These are phyloP conservation scores for Passerina amoena DNA, from an alignment of 2,113 vertebrate genomes.

Conservation along the genomic window DNA sequence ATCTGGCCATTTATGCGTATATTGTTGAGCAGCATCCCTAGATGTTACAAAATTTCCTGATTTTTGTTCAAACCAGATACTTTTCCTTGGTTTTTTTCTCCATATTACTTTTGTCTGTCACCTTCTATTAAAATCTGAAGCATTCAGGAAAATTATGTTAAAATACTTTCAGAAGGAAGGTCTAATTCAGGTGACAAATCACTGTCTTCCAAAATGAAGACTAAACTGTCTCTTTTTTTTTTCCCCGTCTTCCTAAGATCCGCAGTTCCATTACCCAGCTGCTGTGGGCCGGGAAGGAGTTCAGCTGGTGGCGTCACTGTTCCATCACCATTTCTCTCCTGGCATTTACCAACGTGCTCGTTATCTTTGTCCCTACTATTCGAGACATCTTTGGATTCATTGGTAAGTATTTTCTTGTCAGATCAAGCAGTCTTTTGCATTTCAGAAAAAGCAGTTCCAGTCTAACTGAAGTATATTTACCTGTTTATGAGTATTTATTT, in stretches of 20 bases:
- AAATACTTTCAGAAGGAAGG: background rate
- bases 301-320: conserved; percentile 90
- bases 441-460: background rate
- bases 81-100: background rate
- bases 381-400: conserved; percentile 96
- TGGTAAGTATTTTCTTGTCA: conserved; percentile 72
- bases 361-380: conserved; percentile 94
- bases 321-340: conserved; percentile 84
- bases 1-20: background rate
- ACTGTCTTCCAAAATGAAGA: background rate
- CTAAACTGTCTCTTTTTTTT: background rate
- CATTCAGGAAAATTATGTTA: background rate
- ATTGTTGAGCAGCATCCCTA: background rate
- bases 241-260: conserved; percentile 72
- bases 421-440: background rate
- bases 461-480: background rate
- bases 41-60: background rate
- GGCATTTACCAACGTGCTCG: conserved; percentile 82
- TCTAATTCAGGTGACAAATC: background rate
- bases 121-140: background rate
- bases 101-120: background rate
- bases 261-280: conserved; percentile 91
- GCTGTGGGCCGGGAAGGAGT: conserved; percentile 83
- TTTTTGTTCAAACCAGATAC: background rate
- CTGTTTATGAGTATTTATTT: background rate